Base-by-base conservation (phyloP, 2,113 vertebrate species). In the Ariopsis seemanni region DNA sequence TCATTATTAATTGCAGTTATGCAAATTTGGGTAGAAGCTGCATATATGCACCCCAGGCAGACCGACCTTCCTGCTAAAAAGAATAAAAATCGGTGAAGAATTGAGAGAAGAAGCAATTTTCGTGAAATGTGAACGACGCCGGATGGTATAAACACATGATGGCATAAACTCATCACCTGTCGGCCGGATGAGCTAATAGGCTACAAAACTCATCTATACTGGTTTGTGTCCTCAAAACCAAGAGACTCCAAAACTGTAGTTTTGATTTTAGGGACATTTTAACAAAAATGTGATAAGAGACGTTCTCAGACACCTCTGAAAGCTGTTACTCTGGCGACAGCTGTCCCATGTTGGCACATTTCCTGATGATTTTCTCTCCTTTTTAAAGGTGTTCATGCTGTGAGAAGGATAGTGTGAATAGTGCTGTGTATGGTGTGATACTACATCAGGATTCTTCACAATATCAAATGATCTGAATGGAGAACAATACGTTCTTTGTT, bases 321-420 rank as follows among this genome's bases (percentile, higher is more conserved):
- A 83, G 67, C 74, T 65, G 85, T 84, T 90, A 88, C 57, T 78
- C 87, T 86, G 85, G 74, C 80, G 85, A 84, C 85, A 80, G 27
- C 67, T 88, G 80, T 86, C 48, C 74, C 48, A 65, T 42, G 74
- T 77, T 17, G 42, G 50, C 82, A 62, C 52, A 69, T 75, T 86
- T 85, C 57, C 74, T 87, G 86, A 77, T 84, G 77, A 22, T 85
- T 87, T 80, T 69, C 57, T 63, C 63, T 83, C 58, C 63, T 72
- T 85, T 90, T 84, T 86, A 90, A 86, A 60, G 77, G 86, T 82
- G 79, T 87, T 74, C 25, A 10, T 82, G 69, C 53, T 82, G 65
- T 60, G 85, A 84, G 67, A 83, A 67, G 9, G 42, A 15, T 27
- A 8, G 34, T 83, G 81, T 67, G 81, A 83, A 65, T 65, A 48